These are phyloP conservation scores for Antheraea assamensis DNA, from an alignment of 2,888 invertebrate genomes.

Conservation along the genomic window DNA sequence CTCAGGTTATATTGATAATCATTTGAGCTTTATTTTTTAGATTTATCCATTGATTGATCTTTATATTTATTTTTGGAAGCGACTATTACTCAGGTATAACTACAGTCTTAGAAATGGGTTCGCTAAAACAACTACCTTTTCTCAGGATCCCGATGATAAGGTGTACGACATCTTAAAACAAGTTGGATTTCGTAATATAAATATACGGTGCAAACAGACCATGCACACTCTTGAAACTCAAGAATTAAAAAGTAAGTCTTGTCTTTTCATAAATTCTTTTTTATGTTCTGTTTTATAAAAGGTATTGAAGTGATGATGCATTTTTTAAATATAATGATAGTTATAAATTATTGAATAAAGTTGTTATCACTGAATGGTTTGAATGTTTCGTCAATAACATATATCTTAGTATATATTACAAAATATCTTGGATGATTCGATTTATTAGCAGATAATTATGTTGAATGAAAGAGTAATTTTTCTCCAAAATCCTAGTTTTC, in stretches of 20 bases:
- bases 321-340: not conserved
- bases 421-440: too few relatives aligned
- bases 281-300: not conserved
- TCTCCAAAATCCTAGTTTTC: too few relatives aligned
- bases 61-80: not conserved
- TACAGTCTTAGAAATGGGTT: not conserved
- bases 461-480: too few relatives aligned
- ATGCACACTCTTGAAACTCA: not conserved
- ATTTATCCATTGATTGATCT: too few relatives aligned
- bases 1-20: too few relatives aligned
- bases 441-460: too few relatives aligned
- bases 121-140: not conserved
- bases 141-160: constrained; percentile 19
- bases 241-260: not conserved
- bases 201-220: constrained; percentile 20
- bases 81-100: not conserved
- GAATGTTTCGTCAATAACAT: too few relatives aligned
- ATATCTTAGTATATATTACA: too few relatives aligned
- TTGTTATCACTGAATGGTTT: too few relatives aligned
- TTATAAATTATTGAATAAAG: not conserved
- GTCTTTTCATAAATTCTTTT: not conserved
- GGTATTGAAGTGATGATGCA: not conserved
- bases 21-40: not conserved
- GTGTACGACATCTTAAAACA: constrained; percentile 15
- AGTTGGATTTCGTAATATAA: constrained; percentile 17